phyloP scores from a whole-genome alignment of 2,888 invertebrate species.

The Syrista parreyssii region DNA sequence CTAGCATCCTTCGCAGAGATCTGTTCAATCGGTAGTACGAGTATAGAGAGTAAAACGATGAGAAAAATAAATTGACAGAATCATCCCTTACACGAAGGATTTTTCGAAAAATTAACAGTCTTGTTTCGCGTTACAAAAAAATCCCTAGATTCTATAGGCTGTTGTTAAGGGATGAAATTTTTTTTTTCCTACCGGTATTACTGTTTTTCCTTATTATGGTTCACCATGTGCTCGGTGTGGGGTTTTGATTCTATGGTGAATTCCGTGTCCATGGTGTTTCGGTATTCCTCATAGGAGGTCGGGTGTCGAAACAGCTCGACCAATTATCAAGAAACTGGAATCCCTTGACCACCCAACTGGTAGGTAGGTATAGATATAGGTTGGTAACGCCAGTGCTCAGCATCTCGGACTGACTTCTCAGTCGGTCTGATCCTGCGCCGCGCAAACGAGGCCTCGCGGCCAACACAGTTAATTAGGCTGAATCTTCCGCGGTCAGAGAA shows the following conservation, averaged over 20 bases:
- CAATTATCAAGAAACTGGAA: slow-evolving; percentile 67
- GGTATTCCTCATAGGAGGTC: slow-evolving; percentile 41
- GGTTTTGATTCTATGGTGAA: not conserved
- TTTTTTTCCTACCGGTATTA: not conserved
- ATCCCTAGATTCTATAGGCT: not conserved
- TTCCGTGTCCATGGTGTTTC: not conserved
- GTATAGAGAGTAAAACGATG: not conserved
- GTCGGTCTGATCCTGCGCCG: slow-evolving; percentile 14
- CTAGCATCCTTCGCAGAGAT: not conserved
- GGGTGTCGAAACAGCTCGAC: slow-evolving; percentile 67
- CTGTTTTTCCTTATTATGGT: not conserved
- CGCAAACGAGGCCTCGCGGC: slow-evolving; percentile 47
- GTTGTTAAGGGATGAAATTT: not conserved
- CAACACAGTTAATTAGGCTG: slow-evolving; percentile 1
- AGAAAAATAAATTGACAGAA: not conserved
- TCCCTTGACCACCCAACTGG: slow-evolving; percentile 56
- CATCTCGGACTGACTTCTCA: slow-evolving; percentile 16
- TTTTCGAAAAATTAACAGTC: no score
- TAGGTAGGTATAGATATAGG: not conserved
- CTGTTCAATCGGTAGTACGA: not conserved
- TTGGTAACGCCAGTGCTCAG: slow-evolving; percentile 12
- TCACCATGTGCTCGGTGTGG: not conserved
- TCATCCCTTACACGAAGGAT: not conserved
- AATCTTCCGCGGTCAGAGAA: slow-evolving; percentile 3
- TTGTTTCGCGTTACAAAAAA: not conserved